Conservation (phyloP, 2,113 vertebrate genomes). For the Cricetomys ansorgei region DNA sequence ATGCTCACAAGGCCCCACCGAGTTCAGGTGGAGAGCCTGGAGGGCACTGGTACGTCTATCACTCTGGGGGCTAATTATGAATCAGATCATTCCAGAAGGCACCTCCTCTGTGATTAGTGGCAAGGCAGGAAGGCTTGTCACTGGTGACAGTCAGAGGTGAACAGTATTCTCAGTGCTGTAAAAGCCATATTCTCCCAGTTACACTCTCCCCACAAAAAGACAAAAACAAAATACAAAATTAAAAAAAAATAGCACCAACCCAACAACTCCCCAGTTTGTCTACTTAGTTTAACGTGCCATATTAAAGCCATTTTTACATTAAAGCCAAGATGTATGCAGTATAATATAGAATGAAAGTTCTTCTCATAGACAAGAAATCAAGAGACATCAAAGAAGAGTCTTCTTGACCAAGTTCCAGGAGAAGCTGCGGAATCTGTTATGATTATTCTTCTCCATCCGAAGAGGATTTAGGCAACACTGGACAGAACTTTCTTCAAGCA, state of each 20-base stretch:
- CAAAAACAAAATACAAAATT: too few relatives aligned
- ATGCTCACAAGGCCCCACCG: not conserved
- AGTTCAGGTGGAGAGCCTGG: not conserved
- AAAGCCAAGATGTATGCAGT: not conserved
- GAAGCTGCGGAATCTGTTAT: not conserved
- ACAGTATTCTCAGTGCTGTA: not conserved
- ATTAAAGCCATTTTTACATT: not conserved
- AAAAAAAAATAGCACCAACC: not conserved
- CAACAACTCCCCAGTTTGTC: not conserved
- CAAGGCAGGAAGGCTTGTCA: not conserved
- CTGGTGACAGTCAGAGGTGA: not conserved
- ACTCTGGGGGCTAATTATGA: not conserved
- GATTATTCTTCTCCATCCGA: not conserved
- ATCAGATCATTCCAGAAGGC: not conserved
- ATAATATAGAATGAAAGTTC: conserved; percentile 18
- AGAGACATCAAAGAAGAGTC: conserved; percentile 8
- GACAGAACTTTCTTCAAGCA: not conserved
- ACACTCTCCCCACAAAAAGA: too few relatives aligned
- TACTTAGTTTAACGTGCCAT: not conserved
- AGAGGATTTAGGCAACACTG: not conserved
- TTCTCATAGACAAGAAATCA: not conserved
- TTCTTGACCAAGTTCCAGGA: not conserved
- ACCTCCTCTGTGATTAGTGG: not conserved
- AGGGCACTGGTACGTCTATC: not conserved
- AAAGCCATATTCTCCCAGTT: not conserved